A percentile compares a stretch with the other conserved stretches of the same genome.
These are phyloP conservation scores for Heliconius ethilla DNA, from an alignment of 2,888 invertebrate species.

Conservation along the genomic window DNA sequence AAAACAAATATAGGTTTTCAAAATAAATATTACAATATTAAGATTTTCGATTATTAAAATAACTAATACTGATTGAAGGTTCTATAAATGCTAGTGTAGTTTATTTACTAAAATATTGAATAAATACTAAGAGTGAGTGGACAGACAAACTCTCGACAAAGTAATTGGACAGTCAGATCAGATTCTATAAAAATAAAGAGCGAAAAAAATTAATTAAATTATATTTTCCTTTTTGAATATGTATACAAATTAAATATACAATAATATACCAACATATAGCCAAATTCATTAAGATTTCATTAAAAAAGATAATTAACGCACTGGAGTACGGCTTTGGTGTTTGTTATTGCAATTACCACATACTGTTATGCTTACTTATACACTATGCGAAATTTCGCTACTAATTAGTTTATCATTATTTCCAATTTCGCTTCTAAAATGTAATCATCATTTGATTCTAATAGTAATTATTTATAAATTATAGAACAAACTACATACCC, in stretches of 20 bases:
- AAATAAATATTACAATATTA: too few relatives aligned
- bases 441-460: background rate
- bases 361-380: background rate
- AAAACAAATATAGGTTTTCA: too few relatives aligned
- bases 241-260: background rate
- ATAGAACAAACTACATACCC: background rate
- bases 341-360: constrained; percentile 9
- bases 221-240: background rate
- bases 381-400: background rate
- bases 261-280: background rate
- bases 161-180: too few relatives aligned
- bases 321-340: constrained; percentile 1
- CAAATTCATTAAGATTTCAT: background rate
- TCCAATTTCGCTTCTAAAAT: background rate
- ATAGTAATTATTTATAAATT: background rate
- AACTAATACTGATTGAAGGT: too few relatives aligned
- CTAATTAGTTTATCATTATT: background rate
- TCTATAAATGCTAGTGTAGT: too few relatives aligned
- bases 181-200: too few relatives aligned
- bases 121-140: too few relatives aligned
- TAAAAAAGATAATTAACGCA: constrained; percentile 8
- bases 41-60: too few relatives aligned
- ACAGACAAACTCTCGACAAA: too few relatives aligned
- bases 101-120: too few relatives aligned
- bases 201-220: too few relatives aligned